Conservation (phyloP, 2,113 vertebrate species). For the Microcebus jonahi region DNA sequence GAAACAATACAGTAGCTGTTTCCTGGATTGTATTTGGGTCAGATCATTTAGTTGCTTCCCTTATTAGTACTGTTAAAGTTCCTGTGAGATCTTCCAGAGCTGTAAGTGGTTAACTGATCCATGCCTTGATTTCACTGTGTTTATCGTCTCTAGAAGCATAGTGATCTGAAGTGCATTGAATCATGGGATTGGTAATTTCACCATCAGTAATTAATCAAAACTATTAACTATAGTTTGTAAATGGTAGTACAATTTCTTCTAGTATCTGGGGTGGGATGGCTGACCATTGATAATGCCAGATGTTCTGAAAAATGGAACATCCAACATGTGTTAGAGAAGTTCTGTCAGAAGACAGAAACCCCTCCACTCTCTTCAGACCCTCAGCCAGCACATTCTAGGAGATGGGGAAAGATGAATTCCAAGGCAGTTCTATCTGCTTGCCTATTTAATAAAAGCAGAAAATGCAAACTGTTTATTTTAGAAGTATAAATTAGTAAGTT, state of each 20-base stretch:
- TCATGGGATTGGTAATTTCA: slow-evolving; percentile 35
- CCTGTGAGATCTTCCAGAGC: slow-evolving; percentile 6
- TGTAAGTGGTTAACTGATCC: slow-evolving; percentile 16
- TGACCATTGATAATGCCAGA: neutral
- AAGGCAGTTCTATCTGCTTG: neutral
- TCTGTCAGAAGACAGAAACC: neutral
- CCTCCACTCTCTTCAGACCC: neutral
- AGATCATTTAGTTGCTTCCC: slow-evolving; percentile 1
- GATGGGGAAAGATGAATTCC: neutral
- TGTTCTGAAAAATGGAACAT: neutral
- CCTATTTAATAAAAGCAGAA: neutral
- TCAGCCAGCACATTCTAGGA: neutral
- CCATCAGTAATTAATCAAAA: slow-evolving; percentile 38
- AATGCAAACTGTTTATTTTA: neutral
- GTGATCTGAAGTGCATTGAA: neutral
- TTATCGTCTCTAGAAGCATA: neutral
- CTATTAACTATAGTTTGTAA: slow-evolving; percentile 1
- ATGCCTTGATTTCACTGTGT: slow-evolving; percentile 21
- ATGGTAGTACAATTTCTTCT: neutral
- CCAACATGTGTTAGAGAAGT: neutral
- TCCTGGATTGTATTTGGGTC: slow-evolving; percentile 39
- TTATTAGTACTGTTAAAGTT: slow-evolving; percentile 23
- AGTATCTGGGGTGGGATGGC: neutral
- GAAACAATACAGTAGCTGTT: neutral
- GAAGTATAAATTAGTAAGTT: slow-evolving; percentile 1